Evolutionary conservation across 2,113 vertebrate species (phyloP), one percentile per base, ranked within the genome.

Genomic region (Albula goreensis): DNA sequence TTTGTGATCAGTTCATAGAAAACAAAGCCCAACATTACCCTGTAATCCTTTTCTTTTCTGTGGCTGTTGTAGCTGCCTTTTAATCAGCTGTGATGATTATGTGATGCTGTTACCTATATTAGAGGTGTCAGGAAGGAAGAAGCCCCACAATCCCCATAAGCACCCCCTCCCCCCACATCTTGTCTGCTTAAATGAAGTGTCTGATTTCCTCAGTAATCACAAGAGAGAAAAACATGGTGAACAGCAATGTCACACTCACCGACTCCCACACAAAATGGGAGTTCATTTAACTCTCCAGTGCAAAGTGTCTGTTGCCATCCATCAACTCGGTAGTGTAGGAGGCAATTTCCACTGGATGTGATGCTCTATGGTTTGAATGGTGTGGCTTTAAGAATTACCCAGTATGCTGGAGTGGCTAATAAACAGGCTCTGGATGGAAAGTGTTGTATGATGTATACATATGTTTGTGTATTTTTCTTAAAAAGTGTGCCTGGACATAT

Each of bases 401-500:
- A 25, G 70, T 7, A 74, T 74, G n/a, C 25, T 25, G 70, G 70
- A 74, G 70, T 31, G 70, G 70, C 8, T 74, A 74, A 74, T 74
- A 31, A 70, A 31, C 22, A 57, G 12, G 22, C 25, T 10, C 70
- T 31, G 4, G 17, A 31, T 31, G 70, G 70, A 13, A 74, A 74
- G 22, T 31, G 70, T 66, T 2, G 17, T 3, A 66, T 66, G 4
- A 66, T 66, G 17, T 66, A 66, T 22, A 66, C 60, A 3, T 19
- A 74, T 31, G 31, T 74, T 1, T 22, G 22, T 60, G 11, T 60
- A 80, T 85, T 86, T 74, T 51, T 95, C 88, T n/a, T 41, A 17
- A 87, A 50, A 83, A 41, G 9, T 85, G 88, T 87, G 86, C n/a
- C 78, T 87, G 89, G 85, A 89, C 25, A 88, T 17, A 50, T 89